Base-by-base conservation (phyloP, 64 coral and sea anemone genomes). In the Porites lutea region DNA sequence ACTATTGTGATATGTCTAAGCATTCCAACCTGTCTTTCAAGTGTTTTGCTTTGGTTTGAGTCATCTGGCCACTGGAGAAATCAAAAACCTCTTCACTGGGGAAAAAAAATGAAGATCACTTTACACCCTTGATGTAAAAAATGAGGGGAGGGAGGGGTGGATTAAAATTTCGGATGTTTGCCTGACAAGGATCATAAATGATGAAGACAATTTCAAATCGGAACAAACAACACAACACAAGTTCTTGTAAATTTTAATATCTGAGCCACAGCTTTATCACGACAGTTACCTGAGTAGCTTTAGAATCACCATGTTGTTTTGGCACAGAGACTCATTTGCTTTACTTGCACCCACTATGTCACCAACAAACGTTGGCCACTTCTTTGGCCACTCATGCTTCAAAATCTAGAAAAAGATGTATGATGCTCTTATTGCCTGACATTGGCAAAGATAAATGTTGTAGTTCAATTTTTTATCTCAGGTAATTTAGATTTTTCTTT, bases 1-100 rank as follows among this genome's bases (percentile, higher is more conserved):
- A 14, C 4, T 13, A 55, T 3, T 78, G n/a, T 74, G 71, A 59
- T 13, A 48, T 74, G 12, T 0, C 15, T 75, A 15, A 62, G 13
- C 49, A 46, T 59, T 72, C 92, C 50, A 81, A 96, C 91, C 89
- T 96, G 83, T 99, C 97, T 71, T 99, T 99, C 57, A 99, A 84
- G 61, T 99, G 95, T 70, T 99, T 99, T 54, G 97, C 94, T 90
- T 99, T 99, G 15, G 94, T 83, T 70, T 99, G 97, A 15, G 97
- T 99, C 91, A 99, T 93, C 54, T 99, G 97, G 54, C 97, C 97
- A 99, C 97, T 99, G 50, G 97, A 99, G 70, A 99, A 99, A 74
- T 99, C 97, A 96, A 99, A 99, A 52, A 99, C 97, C 87, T 99
- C 97, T 81, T 99, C 97, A 89, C 97, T 99, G 70, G 12, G 70